Base-by-base conservation (phyloP, 2,113 vertebrate species). In the Salvator merianae region DNA sequence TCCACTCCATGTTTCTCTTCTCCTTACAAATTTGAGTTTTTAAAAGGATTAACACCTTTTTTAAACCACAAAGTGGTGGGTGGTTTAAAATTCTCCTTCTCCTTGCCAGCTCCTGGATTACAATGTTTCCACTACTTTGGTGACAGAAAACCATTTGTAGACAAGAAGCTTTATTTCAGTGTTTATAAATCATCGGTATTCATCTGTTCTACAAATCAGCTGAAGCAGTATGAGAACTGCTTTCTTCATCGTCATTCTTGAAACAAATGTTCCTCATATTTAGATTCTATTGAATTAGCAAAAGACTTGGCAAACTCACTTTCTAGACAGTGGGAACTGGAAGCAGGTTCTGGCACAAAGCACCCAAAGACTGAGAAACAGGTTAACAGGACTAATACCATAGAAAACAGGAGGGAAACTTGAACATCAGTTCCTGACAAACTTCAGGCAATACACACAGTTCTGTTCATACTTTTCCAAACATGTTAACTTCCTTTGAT, bases 181-280 rank as follows among this genome's bases (percentile, higher is more conserved):
- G 86, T 89, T 85, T 85, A 90, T 91, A 95, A 93, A 91, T 94
- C 87, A 82, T 86, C 88, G 65, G 69, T 22, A 81, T 90, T 69
- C 94, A 95, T 95, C 92, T 96, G 94, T 88, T 94, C 89, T 89
- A 89, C 93, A 94, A 87, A 90, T 96, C 93, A 92, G 71, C 89
- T 86, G 82, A 78, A 76, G 80, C 71, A 89, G 86, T 84, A 86
- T 75, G n/a, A 81, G 90, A 93, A 92, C 86, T 92, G 92, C 66
- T 94, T 95, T 93, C 89, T 83, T 80, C 82, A 88, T 93, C 88
- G 93, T 84, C 85, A 68, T 81, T 82, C 53, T 77, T 81, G 80
- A 94, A 93, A 79, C 90, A 94, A 85, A 89, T 87, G 73, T 55
- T 90, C 90, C 84, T 76, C 81, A 26, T 68, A 47, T 71, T 86